Conservation (phyloP, 2,888 invertebrate genomes). For the Leucoma salicis region DNA sequence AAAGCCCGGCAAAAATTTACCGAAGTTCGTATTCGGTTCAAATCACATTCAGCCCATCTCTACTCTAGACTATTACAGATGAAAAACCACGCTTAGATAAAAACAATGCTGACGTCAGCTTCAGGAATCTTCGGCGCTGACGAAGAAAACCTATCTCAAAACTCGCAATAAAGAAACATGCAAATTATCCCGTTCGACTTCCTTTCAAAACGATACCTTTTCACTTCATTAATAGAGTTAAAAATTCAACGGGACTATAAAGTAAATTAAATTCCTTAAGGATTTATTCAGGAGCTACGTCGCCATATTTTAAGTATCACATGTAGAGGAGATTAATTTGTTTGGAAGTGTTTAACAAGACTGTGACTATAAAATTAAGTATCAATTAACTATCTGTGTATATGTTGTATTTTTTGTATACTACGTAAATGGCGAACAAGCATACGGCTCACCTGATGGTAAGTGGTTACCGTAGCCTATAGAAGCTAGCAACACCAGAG, state of each 20-base stretch:
- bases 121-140: slow-evolving; percentile 2
- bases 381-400: too few relatives aligned
- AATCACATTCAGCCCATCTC: too few relatives aligned
- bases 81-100: too few relatives aligned
- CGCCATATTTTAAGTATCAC: background rate
- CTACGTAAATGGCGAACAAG: too few relatives aligned
- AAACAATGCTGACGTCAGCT: slow-evolving; percentile 6
- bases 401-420: too few relatives aligned
- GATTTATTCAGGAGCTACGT: background rate
- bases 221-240: background rate
- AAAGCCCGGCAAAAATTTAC: too few relatives aligned
- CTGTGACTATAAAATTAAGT: background rate
- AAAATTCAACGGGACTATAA: background rate
- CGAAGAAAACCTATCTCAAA: slow-evolving; percentile 10
- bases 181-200: background rate
- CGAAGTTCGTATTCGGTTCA: too few relatives aligned
- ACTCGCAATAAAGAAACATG: background rate
- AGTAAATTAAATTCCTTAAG: background rate
- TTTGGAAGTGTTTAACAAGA: background rate
- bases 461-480: too few relatives aligned
- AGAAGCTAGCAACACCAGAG: too few relatives aligned
- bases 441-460: too few relatives aligned
- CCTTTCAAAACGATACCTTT: background rate
- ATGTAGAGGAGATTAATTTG: background rate
- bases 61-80: too few relatives aligned